A percentile compares a stretch with the other conserved stretches of the same genome.
Conservation (phyloP, 2,888 invertebrate genomes). For the Isoperla grammatica region DNA sequence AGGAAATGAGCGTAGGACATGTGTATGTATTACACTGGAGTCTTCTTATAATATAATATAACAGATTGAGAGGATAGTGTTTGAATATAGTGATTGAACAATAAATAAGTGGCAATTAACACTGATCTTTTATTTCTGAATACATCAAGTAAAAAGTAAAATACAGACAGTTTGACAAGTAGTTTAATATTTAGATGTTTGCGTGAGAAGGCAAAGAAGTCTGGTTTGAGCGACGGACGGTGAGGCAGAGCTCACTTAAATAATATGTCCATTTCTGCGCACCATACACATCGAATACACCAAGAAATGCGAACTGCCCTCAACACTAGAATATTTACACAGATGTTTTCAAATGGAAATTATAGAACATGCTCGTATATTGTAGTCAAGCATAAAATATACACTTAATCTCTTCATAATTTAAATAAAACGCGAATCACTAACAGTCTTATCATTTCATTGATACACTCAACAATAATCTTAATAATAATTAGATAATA, state of each 20-base stretch:
- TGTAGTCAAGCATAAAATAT: no score
- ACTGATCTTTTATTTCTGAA: background rate
- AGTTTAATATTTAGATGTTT: background rate
- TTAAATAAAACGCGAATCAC: slow-evolving; percentile 10
- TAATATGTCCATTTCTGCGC: no score
- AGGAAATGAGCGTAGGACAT: no score
- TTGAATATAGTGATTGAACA: background rate
- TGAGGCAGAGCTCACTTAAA: no score
- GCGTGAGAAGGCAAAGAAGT: background rate
- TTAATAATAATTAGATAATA: background rate
- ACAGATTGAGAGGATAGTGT: background rate
- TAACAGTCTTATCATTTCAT: slow-evolving; percentile 14
- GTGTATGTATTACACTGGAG: no score
- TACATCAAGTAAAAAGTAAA: background rate
- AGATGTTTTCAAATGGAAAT: no score
- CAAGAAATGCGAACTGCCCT: no score
- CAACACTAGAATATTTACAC: no score
- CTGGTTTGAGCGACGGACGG: no score
- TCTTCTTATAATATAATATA: no score
- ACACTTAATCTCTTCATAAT: background rate
- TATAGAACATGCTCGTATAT: no score
- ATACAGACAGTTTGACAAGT: slow-evolving; percentile 1
- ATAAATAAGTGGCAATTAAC: background rate
- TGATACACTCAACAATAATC: background rate
- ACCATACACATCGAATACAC: no score